Conservation (phyloP, 2,113 vertebrate species). For the Dasypus novemcinctus region DNA sequence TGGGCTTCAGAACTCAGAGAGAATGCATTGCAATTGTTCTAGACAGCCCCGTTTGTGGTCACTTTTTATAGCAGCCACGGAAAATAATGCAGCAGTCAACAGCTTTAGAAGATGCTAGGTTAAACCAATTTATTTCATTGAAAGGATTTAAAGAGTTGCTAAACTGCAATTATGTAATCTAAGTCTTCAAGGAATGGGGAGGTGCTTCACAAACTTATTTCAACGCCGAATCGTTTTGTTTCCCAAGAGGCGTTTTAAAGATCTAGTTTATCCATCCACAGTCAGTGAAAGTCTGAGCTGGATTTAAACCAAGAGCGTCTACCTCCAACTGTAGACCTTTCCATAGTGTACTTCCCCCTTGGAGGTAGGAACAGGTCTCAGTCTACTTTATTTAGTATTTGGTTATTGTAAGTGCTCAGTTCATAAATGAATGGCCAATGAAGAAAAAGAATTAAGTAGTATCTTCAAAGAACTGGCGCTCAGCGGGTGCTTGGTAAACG, state of each 20-base stretch:
- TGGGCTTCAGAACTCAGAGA: no score
- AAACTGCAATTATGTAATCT: rapidly evolving
- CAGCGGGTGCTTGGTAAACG: background rate
- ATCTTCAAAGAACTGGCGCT: background rate
- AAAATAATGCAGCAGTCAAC: no score
- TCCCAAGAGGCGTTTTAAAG: background rate
- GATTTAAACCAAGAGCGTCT: no score
- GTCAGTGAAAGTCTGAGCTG: background rate
- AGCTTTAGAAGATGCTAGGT: no score
- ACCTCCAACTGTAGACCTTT: rapidly evolving
- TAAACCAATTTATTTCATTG: background rate
- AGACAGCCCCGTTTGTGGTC: no score
- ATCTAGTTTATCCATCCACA: background rate
- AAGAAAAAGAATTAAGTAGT: no score
- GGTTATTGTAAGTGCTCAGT: background rate
- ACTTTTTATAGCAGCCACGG: no score
- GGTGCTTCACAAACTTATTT: no score
- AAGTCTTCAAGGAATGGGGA: background rate
- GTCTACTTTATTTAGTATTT: background rate
- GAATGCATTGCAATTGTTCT: no score
- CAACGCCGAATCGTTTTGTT: background rate
- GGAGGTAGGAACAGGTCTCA: background rate
- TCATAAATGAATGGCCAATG: background rate
- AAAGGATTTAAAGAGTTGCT: no score
- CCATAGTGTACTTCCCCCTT: rapidly evolving